Conservation (phyloP, 2,888 invertebrate species). For the Phengaris arion region DNA sequence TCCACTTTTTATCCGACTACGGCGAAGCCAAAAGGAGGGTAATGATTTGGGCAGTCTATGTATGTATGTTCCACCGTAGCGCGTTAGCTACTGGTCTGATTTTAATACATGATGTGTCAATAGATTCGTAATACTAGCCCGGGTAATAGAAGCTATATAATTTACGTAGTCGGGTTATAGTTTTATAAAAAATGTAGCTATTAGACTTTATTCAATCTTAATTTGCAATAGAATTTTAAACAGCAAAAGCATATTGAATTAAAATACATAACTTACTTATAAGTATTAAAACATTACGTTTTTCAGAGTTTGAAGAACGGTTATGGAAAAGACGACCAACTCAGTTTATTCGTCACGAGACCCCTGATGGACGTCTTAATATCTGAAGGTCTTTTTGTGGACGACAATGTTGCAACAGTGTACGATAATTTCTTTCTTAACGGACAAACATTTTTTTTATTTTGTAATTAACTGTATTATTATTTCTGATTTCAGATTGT, state of each 20-base stretch:
- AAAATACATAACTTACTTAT: neutral
- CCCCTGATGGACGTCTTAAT: neutral
- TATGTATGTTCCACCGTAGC: too few species aligned
- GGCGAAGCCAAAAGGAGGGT: too few species aligned
- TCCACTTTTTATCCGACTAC: neutral
- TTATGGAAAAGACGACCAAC: neutral
- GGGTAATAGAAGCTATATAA: too few species aligned
- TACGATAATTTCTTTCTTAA: neutral
- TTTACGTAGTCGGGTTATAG: too few species aligned
- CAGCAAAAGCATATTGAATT: neutral
- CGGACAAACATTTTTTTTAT: too few species aligned
- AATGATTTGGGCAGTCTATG: too few species aligned
- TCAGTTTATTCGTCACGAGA: neutral
- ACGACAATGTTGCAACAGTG: neutral
- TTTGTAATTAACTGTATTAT: neutral
- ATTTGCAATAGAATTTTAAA: neutral
- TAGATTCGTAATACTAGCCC: too few species aligned
- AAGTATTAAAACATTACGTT: neutral
- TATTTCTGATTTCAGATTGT: neutral
- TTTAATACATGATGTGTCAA: too few species aligned
- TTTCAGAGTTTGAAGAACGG: conserved; percentile 11
- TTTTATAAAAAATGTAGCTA: too few species aligned
- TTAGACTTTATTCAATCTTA: too few species aligned
- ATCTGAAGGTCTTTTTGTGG: conserved; percentile 1
- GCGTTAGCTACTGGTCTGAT: too few species aligned